Evolutionary conservation across 2,113 vertebrate genomes (phyloP).

Genomic region (Syngnathoides biaculeatus): DNA sequence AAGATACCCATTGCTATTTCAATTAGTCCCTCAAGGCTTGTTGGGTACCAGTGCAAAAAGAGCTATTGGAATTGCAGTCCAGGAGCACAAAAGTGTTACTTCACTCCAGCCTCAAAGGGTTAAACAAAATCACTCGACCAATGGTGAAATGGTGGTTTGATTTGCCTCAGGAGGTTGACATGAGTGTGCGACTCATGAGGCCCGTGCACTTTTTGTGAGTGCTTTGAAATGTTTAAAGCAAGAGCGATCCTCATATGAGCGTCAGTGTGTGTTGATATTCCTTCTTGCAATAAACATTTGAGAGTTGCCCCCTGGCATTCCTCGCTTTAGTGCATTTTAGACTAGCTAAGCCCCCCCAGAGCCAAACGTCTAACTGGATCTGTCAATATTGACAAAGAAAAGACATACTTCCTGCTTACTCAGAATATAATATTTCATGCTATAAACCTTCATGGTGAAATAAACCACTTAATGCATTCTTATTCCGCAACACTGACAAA

Average conservation of each 20-base stretch:
- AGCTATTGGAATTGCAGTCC: conserved; percentile 33
- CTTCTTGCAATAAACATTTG: conserved; percentile 58
- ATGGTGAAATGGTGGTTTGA: conserved; percentile 46
- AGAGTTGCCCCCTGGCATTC: conserved; percentile 51
- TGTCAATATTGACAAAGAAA: conserved; percentile 57
- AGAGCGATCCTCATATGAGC: conserved; percentile 11
- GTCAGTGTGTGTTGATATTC: conserved; percentile 25
- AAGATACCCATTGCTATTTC: conserved; percentile 46
- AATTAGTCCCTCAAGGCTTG: conserved; percentile 25
- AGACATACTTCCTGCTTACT: conserved; percentile 39
- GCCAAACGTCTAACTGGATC: conserved; percentile 62
- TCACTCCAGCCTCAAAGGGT: conserved; percentile 31
- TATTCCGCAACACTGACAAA: conserved; percentile 25
- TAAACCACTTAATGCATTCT: conserved; percentile 32
- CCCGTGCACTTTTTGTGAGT: conserved; percentile 29
- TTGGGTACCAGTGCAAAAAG: conserved; percentile 32
- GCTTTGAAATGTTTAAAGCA: conserved; percentile 16
- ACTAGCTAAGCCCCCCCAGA: conserved; percentile 50
- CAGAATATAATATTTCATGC: conserved; percentile 45
- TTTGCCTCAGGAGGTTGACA: conserved; percentile 31
- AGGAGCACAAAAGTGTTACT: conserved; percentile 38
- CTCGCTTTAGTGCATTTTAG: conserved; percentile 59
- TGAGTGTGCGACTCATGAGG: conserved; percentile 39
- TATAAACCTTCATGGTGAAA: conserved; percentile 40
- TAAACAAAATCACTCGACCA: conserved; percentile 39